Base-by-base conservation (phyloP, 2,888 invertebrate species). In the Geotrupes spiniger region DNA sequence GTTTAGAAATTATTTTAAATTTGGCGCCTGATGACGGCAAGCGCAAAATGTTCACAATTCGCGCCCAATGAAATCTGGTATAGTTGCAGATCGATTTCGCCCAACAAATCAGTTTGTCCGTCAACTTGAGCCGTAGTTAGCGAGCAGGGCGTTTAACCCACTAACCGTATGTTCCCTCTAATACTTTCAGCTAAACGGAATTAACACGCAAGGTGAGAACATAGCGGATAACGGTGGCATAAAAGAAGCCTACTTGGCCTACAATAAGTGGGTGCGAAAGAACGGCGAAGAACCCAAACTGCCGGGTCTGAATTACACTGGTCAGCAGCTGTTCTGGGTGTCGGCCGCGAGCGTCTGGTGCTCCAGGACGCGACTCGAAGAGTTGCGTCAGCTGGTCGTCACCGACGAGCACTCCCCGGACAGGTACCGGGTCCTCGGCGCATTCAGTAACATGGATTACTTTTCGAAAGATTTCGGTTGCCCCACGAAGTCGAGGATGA, bases 141-240 rank as follows among this genome's bases (percentile, higher is more conserved):
- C 14, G 3, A 10, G 15, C 14, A 15, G 33, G 2, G 15, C 33
- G 14, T 15, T 33, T 14, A 33, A 33, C 33, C 33, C 15, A 33
- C 33, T 33, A 33, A 33, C 33, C 10, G 14, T 33, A 21, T 21
- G 4, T 21, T 21, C 21, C 21, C 21, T 21, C 21, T 21, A 21
- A 4, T 48, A 56, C 53, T 69, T 74, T 11, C 71, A 92, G 91
- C 69, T 95, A 46, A 92, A 93, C 66, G 95, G 95, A 48, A 85
- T 92, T 56, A 90, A 90, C 66, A 93, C 93, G 0, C 91, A 92
- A 73, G 92, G 92, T 10, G 94, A 95, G 71, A 95, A 95, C 70
- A 94, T 95, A 50, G 95, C 95, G 1, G 95, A 95, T 70, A 95
- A 92, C 69, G 94, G 93, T 4, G 95, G 94, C 2, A 84, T 94